These are phyloP conservation scores for Aepyceros melampus DNA, from an alignment of 2,113 vertebrate species.

Conservation along the genomic window DNA sequence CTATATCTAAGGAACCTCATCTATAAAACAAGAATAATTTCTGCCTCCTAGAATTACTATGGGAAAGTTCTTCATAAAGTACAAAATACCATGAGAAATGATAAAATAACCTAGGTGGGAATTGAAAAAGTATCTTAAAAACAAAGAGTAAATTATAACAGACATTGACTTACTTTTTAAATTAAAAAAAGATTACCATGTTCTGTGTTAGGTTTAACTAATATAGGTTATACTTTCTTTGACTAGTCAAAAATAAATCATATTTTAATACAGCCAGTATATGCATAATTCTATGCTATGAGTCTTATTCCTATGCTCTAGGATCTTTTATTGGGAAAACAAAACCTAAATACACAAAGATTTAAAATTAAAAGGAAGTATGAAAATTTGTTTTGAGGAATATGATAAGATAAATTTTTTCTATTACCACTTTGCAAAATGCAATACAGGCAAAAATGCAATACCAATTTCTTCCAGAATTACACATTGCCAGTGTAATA, in stretches of 20 bases:
- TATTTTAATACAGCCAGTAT: background rate
- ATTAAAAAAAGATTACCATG: background rate
- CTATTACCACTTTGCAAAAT: slow-evolving; percentile 10
- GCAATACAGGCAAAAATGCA: background rate
- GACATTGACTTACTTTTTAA: background rate
- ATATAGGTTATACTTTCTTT: background rate
- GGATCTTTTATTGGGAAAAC: background rate
- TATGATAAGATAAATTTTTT: background rate
- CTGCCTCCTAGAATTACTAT: background rate
- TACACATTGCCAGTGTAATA: background rate
- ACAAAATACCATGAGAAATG: background rate
- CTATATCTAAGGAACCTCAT: background rate
- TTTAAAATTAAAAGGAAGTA: background rate
- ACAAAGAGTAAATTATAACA: background rate
- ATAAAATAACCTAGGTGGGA: background rate
- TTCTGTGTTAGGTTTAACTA: background rate
- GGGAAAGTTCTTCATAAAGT: background rate
- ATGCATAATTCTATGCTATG: background rate
- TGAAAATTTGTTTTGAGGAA: background rate
- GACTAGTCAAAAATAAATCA: background rate
- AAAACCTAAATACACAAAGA: background rate
- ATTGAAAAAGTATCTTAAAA: background rate
- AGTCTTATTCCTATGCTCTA: background rate
- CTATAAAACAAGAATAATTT: background rate
- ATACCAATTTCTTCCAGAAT: slow-evolving; percentile 25